Conservation (phyloP, 2,888 invertebrate species). For the Drosophila imparisetae region DNA sequence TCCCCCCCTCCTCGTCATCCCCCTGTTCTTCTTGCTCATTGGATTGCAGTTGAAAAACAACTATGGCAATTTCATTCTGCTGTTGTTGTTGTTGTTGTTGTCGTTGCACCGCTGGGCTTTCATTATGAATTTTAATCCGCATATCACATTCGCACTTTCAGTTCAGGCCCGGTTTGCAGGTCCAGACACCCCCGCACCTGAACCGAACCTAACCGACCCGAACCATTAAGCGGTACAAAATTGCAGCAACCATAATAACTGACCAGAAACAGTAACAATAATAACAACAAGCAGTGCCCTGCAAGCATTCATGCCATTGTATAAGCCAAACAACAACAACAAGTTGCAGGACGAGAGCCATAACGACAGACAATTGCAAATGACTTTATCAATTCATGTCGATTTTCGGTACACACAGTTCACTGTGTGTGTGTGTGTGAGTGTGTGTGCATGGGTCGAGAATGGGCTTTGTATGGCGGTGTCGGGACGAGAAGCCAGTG, state of each 20-base stretch:
- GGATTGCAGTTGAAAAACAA: conserved; percentile 49
- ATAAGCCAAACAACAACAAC: conserved; percentile 67
- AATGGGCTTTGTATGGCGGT: conserved; percentile 56
- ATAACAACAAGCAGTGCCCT: conserved; percentile 30
- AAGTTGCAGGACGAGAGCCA: conserved; percentile 40
- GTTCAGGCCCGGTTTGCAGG: conserved; percentile 42
- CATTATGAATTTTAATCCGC: conserved; percentile 80
- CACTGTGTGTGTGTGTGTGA: conserved; percentile 29
- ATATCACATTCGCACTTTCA: conserved; percentile 79
- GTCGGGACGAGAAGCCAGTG: conserved; percentile 68
- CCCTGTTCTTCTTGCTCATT: conserved; percentile 8
- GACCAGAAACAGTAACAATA: conserved; percentile 49
- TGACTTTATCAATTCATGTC: conserved; percentile 80
- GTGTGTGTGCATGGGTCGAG: conserved; percentile 29
- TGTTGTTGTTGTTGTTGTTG: conserved; percentile 19
- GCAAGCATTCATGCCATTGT: conserved; percentile 51
- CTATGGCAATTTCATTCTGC: conserved; percentile 47
- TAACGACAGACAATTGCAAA: conserved; percentile 79
- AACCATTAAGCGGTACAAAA: conserved; percentile 77
- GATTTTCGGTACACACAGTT: conserved; percentile 72
- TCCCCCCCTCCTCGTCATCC: background rate
- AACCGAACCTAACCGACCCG: conserved; percentile 26
- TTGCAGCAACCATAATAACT: conserved; percentile 76
- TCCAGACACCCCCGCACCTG: conserved; percentile 4
- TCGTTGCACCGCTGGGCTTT: conserved; percentile 49